A percentile compares a stretch with the other conserved stretches of the same genome.
Conservation (phyloP, 1,140 invertebrate species). For the Diplogasteroides magnus region DNA sequence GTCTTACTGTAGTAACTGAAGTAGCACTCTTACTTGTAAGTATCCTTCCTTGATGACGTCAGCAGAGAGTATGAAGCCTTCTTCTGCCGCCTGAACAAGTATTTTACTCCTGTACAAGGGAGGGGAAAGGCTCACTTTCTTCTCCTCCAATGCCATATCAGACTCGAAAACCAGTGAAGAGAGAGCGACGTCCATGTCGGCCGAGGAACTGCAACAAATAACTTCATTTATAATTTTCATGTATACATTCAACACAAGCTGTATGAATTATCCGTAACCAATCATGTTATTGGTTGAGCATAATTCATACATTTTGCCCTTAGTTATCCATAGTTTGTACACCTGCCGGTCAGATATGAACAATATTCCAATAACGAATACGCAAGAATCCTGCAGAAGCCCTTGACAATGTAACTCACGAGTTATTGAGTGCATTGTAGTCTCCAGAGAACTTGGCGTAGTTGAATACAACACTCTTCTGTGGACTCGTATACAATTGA, state of each 20-base stretch:
- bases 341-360: not conserved
- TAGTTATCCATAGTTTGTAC: not conserved
- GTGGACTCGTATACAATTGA: conserved; percentile 7
- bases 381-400: not conserved
- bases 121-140: conserved; percentile 4
- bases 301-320: not conserved
- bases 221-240: not conserved
- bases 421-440: conserved; percentile 15
- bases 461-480: conserved; percentile 23
- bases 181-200: conserved; percentile 7
- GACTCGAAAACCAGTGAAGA: conserved; percentile 26
- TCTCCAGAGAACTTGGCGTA: conserved; percentile 29
- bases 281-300: conserved; percentile 1
- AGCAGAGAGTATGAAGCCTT: conserved; percentile 1
- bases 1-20: too few species aligned
- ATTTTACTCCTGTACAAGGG: not conserved
- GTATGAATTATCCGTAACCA: not conserved
- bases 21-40: too few species aligned
- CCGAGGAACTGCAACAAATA: conserved; percentile 2
- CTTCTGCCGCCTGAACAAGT: not conserved
- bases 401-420: conserved; percentile 5
- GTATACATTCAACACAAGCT: not conserved
- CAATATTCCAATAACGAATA: not conserved
- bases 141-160: conserved; percentile 23
- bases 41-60: conserved; percentile 22